Base-by-base conservation (phyloP, 2,888 invertebrate species). In the Cotesia congregata region DNA sequence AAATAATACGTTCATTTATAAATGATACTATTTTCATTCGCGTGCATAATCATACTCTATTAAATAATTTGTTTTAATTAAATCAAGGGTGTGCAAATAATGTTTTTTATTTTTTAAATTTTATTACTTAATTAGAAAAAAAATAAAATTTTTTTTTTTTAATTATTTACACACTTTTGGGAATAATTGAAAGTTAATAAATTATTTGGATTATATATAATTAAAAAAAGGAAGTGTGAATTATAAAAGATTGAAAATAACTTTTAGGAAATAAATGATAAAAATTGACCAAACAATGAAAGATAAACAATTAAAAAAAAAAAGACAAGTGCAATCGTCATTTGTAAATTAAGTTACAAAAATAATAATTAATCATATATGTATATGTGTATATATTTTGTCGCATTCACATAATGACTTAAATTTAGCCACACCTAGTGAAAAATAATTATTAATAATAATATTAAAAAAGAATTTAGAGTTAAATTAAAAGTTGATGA, bases 331-430 rank as follows among this genome's bases (percentile, higher is more conserved):
- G 39, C 72, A 72, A 67, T 76, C 61, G 76, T 76, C 60, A 72
- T 72, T 62, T 72, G 40, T 68, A 41, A 68, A n/a, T 40, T 61
- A 30, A 62, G 12, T 40, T 30, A 60, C 67, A 41, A 50, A 30
- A 62, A 39, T 40, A 41, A 60, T 72, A 41, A 50, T 60, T 38
- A 72, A 67, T 76, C 40, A 72, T 76, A 72, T 76, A 76, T 76
- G 72, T 72, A 67, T 67, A 76, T 67, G 67, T 76, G 67, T 76
- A 76, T 72, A 76, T 76, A 76, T 76, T 72, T 67, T 72, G 61
- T 76, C 67, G 76, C 76, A 72, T 72, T 76, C 67, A 72, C 72
- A 61, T 76, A 76, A 76, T 59, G 40, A 72, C 30, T 71, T 70
- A 60, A 70, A 38, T 62, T 30, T 72, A 72, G 71, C 59, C 59